Base-by-base conservation (phyloP, 2,797 vertebrate species). In the Neosilurus hyrtlii region DNA sequence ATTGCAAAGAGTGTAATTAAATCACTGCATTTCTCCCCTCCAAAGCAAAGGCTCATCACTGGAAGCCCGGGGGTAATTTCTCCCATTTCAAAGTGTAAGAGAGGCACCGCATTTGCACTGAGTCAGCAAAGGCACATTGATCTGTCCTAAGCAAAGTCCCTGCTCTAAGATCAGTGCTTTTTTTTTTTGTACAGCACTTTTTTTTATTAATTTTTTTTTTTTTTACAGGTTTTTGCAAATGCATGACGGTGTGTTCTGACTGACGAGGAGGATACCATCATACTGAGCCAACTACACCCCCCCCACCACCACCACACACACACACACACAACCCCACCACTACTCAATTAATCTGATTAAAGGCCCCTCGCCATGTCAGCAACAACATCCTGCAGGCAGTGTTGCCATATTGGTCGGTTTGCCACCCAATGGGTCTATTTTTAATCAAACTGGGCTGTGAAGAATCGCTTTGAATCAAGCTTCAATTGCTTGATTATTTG, bases 81-180 rank as follows among this genome's bases (percentile, higher is more conserved):
- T 77, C 66, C 66, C 51, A 16, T 77, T 82, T 75, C 22, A 1
- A 74, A 63, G 56, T 37, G 66, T 65, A 52, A 79, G 26, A 49
- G 59, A 85, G 89, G 89, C 56, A 85, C 88, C 81, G 89, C 79
- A 82, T 71, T 92, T 91, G 90, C 90, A 94, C 92, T 90, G 90
- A 93, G 90, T 93, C 94, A 92, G 93, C 93, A 93, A 73, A 89
- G 86, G 91, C 90, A 85, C 91, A 95, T 94, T 90, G 93, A 95
- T 94, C 93, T 91, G 73, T 89, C 85, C 89, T 91, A 93, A 67
- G 84, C 89, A 90, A 71, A 89, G 87, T 87, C 90, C 88, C 89
- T 79, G 84, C 80, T 87, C 89, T 26, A 84, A 87, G 88, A 87
- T 81, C 80, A 63, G 68, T 72, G 68, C 6, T 11, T 61, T 51